Conservation (phyloP, 1,140 invertebrate genomes). For the Pissodes strobi region DNA sequence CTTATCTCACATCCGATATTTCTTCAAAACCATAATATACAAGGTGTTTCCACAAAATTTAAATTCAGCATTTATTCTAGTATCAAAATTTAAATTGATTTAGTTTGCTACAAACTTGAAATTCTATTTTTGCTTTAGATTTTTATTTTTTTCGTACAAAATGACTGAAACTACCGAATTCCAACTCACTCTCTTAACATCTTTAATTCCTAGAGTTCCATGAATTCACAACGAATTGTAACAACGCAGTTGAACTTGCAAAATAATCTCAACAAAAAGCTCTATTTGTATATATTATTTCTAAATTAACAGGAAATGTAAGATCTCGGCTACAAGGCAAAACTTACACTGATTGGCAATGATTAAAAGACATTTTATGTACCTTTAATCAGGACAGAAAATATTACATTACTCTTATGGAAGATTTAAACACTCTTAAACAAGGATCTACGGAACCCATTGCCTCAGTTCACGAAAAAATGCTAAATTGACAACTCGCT, state of each 20-base stretch:
- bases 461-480: conserved; percentile 9
- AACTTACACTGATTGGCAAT: conserved; percentile 10
- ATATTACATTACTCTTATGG: conserved; percentile 20
- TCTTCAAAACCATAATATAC: too few relatives aligned
- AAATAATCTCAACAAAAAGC: conserved; percentile 1
- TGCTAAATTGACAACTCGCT: conserved; percentile 2
- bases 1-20: too few relatives aligned
- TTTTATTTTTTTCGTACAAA: background rate
- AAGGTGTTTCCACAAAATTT: too few relatives aligned
- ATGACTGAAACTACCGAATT: background rate
- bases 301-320: conserved; percentile 28
- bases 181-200: conserved; percentile 11
- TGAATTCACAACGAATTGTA: conserved; percentile 35
- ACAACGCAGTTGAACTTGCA: conserved; percentile 18
- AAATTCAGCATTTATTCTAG: too few relatives aligned
- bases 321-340: conserved; percentile 20
- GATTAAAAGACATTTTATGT: conserved; percentile 22
- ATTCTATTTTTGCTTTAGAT: too few relatives aligned
- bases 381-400: conserved; percentile 22
- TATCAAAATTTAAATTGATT: too few relatives aligned
- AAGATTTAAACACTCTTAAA: conserved; percentile 28
- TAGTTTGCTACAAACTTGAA: too few relatives aligned
- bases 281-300: conserved; percentile 24
- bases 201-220: conserved; percentile 22
- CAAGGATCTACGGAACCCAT: conserved; percentile 25